Evolutionary conservation across 2,113 vertebrate species (phyloP).

Genomic region (Myocastor coypus): DNA sequence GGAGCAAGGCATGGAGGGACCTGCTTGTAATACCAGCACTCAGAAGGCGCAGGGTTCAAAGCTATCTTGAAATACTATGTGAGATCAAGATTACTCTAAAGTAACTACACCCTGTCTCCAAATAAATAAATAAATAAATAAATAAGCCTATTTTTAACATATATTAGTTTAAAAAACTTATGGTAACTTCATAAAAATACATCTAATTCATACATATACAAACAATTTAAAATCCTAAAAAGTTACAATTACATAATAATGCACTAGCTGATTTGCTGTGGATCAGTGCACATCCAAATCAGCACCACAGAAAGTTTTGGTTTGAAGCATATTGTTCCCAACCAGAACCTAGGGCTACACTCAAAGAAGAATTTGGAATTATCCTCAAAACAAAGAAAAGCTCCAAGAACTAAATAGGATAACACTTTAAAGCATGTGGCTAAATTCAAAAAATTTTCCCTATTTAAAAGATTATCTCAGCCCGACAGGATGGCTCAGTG

Average conservation of each 20-base stretch:
- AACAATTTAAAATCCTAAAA: not conserved
- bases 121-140: not conserved
- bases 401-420: slow-evolving; percentile 20
- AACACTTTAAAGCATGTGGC: not conserved
- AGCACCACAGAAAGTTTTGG: not conserved
- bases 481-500: too few species aligned
- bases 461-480: slow-evolving; percentile 45
- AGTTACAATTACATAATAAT: not conserved
- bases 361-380: slow-evolving; percentile 41
- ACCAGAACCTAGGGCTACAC: not conserved
- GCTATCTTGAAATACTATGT: not conserved
- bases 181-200: not conserved
- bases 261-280: not conserved
- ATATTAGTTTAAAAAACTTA: not conserved
- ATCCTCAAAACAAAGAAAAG: slow-evolving; percentile 38
- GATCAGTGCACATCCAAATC: not conserved
- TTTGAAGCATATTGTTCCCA: slow-evolving; percentile 22
- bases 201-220: not conserved
- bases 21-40: not conserved
- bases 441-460: slow-evolving; percentile 6
- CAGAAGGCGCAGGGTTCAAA: not conserved
- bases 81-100: not conserved
- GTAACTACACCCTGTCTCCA: not conserved
- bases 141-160: not conserved
- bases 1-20: not conserved